Evolutionary conservation across 2,113 vertebrate species (phyloP), one percentile per base, ranked within the genome.

Genomic region (Rissa tridactyla): DNA sequence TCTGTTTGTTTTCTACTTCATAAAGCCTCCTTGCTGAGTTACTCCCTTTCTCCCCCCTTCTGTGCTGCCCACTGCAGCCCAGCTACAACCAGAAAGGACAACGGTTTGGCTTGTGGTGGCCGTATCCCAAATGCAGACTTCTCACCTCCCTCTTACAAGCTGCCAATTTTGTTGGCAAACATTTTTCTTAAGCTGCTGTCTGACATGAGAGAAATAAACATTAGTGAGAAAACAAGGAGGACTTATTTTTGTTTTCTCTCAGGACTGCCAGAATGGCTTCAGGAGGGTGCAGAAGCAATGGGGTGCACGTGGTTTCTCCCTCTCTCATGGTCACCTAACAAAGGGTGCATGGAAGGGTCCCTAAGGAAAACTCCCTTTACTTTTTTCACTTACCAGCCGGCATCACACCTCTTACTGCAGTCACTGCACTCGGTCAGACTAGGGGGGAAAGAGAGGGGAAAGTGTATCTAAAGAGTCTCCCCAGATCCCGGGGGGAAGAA

Each of bases 1-100:
- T 84, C 73, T 95, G 70, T 80, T 96, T 97, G 49, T 90, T 92
- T 95, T 93, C 75, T 82, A 34, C 52, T 89, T 62, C 69, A 68
- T 89, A 86, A 94, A 93, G n/a, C 21, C 52, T 95, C 73, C 65
- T 92, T 94, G 57, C 21, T 64, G 73, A 83, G 44, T 58, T 80
- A 73, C 66, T 88, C 69, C 34, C 29, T 83, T 87, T 89, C 65
- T 88, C 15, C 22, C 34, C 3, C 1, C 1, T 91, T 92, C 34
- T 51, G 38, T 51, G 16, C 64, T 91, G 54, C n/a, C 72, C 66
- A 88, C 64, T 85, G 87, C 81, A 94, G 47, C 49, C 38, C 55
- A 82, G 38, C 25, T 91, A 36, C 6, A 44, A 49, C 15, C 82
- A 66, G 88, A 95, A 96, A 95, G 69, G 7, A 42, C 49, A 84